Percentiles rank a stretch among this genome's conserved stretches.
Conservation (phyloP, 2,113 vertebrate species). For the Apistogramma diplotaenia region DNA sequence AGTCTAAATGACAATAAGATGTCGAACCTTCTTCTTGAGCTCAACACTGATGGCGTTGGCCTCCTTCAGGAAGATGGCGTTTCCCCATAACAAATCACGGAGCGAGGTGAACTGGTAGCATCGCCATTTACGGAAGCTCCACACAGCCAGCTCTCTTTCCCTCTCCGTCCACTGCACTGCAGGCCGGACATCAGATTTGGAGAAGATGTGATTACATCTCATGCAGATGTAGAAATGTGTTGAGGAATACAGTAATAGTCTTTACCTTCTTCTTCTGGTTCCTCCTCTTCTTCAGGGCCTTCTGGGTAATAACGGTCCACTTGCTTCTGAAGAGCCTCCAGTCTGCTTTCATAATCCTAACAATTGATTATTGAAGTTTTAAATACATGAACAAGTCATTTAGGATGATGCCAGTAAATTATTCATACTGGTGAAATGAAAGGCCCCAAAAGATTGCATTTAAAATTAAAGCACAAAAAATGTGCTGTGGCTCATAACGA, state of each 20-base stretch:
- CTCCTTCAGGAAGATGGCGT: slow-evolving; percentile 96
- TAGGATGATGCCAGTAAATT: neutral
- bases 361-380: neutral
- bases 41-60: slow-evolving; percentile 98
- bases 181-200: neutral
- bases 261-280: slow-evolving; percentile 92
- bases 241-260: neutral
- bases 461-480: neutral
- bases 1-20: neutral
- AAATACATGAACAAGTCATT: neutral
- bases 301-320: slow-evolving; percentile 91
- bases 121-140: slow-evolving; percentile 96
- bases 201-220: neutral
- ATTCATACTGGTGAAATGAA: neutral
- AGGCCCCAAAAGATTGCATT: neutral
- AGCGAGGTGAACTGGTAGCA: slow-evolving; percentile 98
- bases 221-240: neutral
- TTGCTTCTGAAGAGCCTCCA: slow-evolving; percentile 95
- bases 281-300: slow-evolving; percentile 88
- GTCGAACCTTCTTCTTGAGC: slow-evolving; percentile 93
- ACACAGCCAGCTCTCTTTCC: slow-evolving; percentile 88
- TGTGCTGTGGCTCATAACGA: fast-evolving
- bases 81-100: slow-evolving; percentile 93
- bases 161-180: slow-evolving; percentile 92
- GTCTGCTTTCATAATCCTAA: slow-evolving; percentile 96